These are phyloP conservation scores for Cichladusa arquata DNA, from an alignment of 2,113 vertebrate species.

Conservation along the genomic window DNA sequence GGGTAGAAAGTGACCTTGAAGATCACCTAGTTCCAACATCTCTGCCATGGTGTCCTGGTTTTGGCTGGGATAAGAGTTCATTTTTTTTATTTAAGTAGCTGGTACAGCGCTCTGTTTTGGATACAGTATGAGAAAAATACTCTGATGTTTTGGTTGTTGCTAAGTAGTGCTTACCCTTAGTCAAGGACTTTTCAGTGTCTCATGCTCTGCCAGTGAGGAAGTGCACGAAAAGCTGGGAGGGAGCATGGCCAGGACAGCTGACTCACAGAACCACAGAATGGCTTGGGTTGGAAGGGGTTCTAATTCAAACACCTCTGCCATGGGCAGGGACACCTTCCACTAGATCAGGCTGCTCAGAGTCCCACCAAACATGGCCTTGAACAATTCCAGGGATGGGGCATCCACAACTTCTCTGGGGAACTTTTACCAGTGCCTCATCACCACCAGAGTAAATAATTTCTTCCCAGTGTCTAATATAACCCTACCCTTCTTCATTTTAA, in stretches of 20 bases:
- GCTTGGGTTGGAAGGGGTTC: not conserved
- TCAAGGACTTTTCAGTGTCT: slow-evolving; percentile 2
- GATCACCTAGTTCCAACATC: not conserved
- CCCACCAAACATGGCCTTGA: not conserved
- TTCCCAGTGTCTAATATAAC: not conserved
- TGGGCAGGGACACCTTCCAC: not conserved
- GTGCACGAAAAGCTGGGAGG: not conserved
- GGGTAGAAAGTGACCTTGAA: not conserved
- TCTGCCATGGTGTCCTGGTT: not conserved
- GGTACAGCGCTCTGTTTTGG: not conserved
- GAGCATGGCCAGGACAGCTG: not conserved
- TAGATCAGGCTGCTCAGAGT: too few species aligned
- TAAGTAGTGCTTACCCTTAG: not conserved
- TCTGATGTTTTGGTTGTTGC: slow-evolving; percentile 3
- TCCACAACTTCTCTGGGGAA: not conserved
- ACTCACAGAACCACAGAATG: not conserved
- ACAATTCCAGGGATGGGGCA: not conserved
- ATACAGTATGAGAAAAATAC: not conserved
- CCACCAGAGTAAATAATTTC: not conserved
- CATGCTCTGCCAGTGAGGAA: not conserved
- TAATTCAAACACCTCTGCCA: not conserved
- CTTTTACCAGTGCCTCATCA: not conserved
- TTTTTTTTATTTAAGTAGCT: not conserved
- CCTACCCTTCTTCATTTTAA: not conserved
- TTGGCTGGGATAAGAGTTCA: not conserved